These are phyloP conservation scores for Hippocampus comes DNA, from an alignment of 2,113 vertebrate species.

Conservation along the genomic window DNA sequence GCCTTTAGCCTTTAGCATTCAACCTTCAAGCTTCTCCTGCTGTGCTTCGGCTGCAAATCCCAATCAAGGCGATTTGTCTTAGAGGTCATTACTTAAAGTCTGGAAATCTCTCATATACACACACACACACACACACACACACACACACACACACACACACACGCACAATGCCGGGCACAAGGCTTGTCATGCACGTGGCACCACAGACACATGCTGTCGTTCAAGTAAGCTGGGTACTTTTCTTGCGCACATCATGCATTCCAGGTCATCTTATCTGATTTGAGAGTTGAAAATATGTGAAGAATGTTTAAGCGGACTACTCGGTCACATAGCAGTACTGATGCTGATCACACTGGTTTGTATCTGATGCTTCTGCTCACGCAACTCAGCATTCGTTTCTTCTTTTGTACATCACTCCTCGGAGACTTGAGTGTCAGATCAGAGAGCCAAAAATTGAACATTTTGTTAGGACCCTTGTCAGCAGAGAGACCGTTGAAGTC, in stretches of 20 bases:
- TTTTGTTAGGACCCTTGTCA: too few relatives aligned
- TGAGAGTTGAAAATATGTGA: slow-evolving; percentile 21
- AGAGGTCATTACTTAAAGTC: slow-evolving; percentile 48
- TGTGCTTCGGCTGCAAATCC: slow-evolving; percentile 60
- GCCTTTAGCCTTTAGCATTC: slow-evolving; percentile 13
- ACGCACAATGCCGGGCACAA: neutral
- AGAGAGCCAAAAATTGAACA: too few relatives aligned
- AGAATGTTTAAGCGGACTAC: slow-evolving; percentile 2
- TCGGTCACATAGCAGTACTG: slow-evolving; percentile 14
- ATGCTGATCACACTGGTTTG: neutral
- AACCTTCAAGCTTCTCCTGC: slow-evolving; percentile 4
- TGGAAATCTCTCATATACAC: slow-evolving; percentile 9
- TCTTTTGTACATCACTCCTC: neutral
- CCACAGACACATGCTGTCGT: too few relatives aligned
- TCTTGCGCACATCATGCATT: neutral
- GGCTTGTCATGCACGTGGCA: neutral
- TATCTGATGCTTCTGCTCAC: slow-evolving; percentile 6
- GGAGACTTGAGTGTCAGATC: neutral
- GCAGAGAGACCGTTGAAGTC: too few relatives aligned
- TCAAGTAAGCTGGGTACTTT: slow-evolving; percentile 2
- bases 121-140: slow-evolving; percentile 5
- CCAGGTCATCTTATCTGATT: neutral
- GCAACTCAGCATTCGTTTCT: neutral
- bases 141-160: slow-evolving; percentile 6
- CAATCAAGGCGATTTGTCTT: slow-evolving; percentile 61